These are phyloP conservation scores for Ovibos moschatus DNA, from an alignment of 2,113 vertebrate genomes.

Conservation along the genomic window DNA sequence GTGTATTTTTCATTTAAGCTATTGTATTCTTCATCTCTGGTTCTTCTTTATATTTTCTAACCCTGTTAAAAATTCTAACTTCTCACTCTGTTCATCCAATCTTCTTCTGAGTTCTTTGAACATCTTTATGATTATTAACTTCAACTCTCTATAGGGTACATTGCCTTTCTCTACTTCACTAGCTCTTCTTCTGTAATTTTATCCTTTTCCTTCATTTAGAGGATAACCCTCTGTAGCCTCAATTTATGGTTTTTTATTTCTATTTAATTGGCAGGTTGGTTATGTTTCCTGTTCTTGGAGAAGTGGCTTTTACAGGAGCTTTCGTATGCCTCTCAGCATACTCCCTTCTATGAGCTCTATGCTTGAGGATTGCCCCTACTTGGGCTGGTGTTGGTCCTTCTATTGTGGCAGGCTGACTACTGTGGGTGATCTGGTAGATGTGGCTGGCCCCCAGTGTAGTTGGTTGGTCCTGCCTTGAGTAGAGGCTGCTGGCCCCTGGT, in stretches of 20 bases:
- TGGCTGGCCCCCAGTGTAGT: neutral
- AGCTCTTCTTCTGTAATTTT: neutral
- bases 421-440: neutral
- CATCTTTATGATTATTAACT: neutral
- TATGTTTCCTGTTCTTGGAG: neutral
- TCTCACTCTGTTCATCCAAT: neutral
- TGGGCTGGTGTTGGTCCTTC: neutral
- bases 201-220: neutral
- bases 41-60: neutral
- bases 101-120: neutral
- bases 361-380: neutral
- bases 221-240: neutral
- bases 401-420: neutral
- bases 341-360: neutral
- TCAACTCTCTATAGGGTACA: neutral
- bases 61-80: neutral
- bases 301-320: neutral
- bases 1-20: neutral
- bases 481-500: neutral
- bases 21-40: neutral
- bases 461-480: neutral
- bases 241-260: neutral
- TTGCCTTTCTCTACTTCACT: neutral
- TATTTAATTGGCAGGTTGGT: neutral
- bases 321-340: neutral